Evolutionary conservation across 1,140 invertebrate species (phyloP).

Genomic region (Diabrotica virgifera): DNA sequence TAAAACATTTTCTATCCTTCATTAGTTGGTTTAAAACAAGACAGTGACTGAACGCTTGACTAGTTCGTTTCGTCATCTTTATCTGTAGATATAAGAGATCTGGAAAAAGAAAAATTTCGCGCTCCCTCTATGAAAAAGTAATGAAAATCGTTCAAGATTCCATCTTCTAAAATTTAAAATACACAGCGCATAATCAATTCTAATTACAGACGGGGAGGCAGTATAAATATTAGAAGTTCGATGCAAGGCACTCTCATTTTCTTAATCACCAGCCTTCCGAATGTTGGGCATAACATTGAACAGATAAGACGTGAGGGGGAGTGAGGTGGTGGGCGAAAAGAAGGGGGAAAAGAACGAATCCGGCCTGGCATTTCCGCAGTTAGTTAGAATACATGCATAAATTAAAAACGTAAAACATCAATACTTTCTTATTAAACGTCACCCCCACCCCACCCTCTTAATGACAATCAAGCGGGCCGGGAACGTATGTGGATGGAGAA

Average conservation of each 20-base stretch:
- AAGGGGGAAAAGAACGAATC: slow-evolving; percentile 10
- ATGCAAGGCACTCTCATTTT: slow-evolving; percentile 33
- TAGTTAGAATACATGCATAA: slow-evolving; percentile 45
- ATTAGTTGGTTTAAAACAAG: too few relatives aligned
- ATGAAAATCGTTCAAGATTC: slow-evolving; percentile 8
- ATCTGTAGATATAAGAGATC: neutral
- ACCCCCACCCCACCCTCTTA: slow-evolving; percentile 34
- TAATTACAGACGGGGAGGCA: slow-evolving; percentile 27
- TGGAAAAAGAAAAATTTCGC: neutral
- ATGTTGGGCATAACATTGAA: slow-evolving; percentile 8
- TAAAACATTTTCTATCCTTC: too few relatives aligned
- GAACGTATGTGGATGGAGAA: slow-evolving; percentile 20
- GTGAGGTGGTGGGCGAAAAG: slow-evolving; percentile 5
- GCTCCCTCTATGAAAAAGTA: slow-evolving; percentile 8
- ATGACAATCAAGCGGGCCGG: slow-evolving; percentile 46
- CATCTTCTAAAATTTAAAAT: slow-evolving; percentile 12
- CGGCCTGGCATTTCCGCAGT: slow-evolving; percentile 28
- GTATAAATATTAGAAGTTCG: slow-evolving; percentile 29
- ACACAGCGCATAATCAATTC: slow-evolving; percentile 31
- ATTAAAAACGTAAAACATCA: slow-evolving; percentile 48
- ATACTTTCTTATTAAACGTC: slow-evolving; percentile 51
- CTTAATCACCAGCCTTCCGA: slow-evolving; percentile 26
- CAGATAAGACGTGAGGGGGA: slow-evolving; percentile 25
- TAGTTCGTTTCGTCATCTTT: neutral
- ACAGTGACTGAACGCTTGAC: too few relatives aligned